Evolutionary conservation across 2,797 vertebrate species (phyloP).

Genomic region (Benthosema pterotum): DNA sequence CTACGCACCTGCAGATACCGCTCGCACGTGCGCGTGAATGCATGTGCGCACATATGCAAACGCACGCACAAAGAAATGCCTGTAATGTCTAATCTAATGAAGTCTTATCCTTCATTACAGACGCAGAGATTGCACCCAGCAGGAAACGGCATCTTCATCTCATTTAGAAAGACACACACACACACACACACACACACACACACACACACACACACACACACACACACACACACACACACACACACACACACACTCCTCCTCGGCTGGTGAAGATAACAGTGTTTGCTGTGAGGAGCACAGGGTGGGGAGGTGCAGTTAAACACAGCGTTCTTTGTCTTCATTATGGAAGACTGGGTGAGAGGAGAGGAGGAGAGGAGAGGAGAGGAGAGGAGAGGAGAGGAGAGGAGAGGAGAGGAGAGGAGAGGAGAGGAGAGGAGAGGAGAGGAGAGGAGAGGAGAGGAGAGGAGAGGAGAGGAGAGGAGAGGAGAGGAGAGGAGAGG

Average conservation of each 20-base stretch:
- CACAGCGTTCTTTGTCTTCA: constrained; percentile 47
- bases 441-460: not conserved
- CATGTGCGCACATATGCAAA: not conserved
- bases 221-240: constrained; percentile 15
- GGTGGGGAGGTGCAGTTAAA: constrained; percentile 18
- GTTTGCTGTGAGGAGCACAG: constrained; percentile 24
- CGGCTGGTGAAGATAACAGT: constrained; percentile 31
- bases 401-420: not conserved
- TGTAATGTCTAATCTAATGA: constrained; percentile 65
- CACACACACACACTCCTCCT: constrained; percentile 6
- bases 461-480: too few relatives aligned
- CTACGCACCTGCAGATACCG: not conserved
- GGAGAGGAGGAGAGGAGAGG: not conserved
- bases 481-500: not conserved
- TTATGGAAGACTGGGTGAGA: constrained; percentile 31
- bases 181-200: constrained; percentile 8
- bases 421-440: not conserved
- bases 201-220: constrained; percentile 9
- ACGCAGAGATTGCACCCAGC: constrained; percentile 62
- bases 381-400: too few relatives aligned
- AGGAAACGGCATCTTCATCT: constrained; percentile 59
- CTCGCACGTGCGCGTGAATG: not conserved
- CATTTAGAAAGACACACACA: constrained; percentile 43
- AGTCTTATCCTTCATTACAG: constrained; percentile 61
- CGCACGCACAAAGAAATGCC: constrained; percentile 16